A percentile compares a stretch with the other conserved stretches of the same genome.
Conservation (phyloP, 2,888 invertebrate genomes). For the Margaritifera margaritifera region DNA sequence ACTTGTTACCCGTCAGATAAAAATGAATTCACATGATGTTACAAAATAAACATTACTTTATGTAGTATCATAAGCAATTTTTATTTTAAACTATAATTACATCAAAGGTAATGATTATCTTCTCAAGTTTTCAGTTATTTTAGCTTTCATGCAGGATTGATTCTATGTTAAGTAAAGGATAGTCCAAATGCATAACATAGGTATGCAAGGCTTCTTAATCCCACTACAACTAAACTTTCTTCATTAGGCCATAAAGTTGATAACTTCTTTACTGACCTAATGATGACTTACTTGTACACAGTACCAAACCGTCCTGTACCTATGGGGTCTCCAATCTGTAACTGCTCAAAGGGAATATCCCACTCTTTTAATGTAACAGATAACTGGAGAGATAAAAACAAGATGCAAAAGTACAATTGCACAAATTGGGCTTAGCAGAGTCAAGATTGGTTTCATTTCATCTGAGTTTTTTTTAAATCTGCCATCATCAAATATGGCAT, state of each 20-base stretch:
- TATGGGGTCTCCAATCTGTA: constrained; percentile 88
- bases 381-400: constrained; percentile 52
- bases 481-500: no score
- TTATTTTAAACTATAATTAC: no score
- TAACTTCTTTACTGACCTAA: not conserved
- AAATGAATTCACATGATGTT: no score
- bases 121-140: no score
- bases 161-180: not conserved
- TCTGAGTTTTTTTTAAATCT: constrained; percentile 85
- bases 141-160: no score
- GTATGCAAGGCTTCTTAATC: not conserved
- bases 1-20: no score
- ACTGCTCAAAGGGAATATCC: constrained; percentile 98
- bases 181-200: not conserved
- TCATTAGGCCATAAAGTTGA: no score
- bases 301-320: constrained; percentile 95
- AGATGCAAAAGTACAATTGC: not conserved
- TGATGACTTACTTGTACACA: constrained; percentile 79
- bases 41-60: no score
- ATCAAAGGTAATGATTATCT: no score
- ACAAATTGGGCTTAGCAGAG: no score
- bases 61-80: no score
- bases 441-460: constrained; percentile 83
- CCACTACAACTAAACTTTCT: no score
- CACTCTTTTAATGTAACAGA: constrained; percentile 80